These are phyloP conservation scores for Scylla paramamosain DNA, from an alignment of 1,140 invertebrate species.

Conservation along the genomic window DNA sequence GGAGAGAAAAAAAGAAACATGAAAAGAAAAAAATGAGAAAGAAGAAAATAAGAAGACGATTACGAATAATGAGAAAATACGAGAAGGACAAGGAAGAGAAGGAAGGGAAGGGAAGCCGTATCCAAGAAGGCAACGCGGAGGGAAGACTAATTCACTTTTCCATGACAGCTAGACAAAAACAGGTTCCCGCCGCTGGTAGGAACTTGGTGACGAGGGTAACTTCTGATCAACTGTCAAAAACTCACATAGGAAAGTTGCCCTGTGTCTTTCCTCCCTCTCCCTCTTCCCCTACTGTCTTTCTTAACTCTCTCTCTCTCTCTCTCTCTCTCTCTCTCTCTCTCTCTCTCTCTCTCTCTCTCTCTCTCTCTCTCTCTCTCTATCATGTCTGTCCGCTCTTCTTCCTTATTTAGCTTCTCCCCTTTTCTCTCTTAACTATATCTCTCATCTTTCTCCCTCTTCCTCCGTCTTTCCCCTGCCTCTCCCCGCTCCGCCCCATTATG, in stretches of 20 bases:
- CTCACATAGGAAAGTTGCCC: neutral
- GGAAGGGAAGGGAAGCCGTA: neutral
- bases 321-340: constrained; percentile 25
- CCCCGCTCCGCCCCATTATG: neutral
- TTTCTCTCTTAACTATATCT: neutral
- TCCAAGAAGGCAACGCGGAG: neutral
- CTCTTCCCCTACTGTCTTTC: neutral
- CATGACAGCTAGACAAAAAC: neutral
- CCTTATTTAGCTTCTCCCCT: neutral
- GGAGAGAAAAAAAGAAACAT: too few relatives aligned
- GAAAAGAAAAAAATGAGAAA: neutral
- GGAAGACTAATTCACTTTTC: neutral
- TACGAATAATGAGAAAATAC: neutral
- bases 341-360: neutral
- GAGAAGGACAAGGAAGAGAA: neutral
- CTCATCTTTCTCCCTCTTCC: neutral
- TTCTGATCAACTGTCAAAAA: neutral
- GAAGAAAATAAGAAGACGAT: neutral
- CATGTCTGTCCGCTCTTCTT: neutral
- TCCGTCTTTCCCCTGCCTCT: neutral
- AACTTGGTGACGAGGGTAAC: neutral
- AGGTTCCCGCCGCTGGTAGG: neutral
- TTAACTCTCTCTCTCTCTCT: neutral
- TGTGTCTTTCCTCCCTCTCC: neutral
- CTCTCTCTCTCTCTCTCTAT: neutral